Percentiles rank a stretch among this genome's conserved stretches.
Evolutionary conservation across 2,797 vertebrate genomes (phyloP).

Genomic region (Thripadectes ignobilis): DNA sequence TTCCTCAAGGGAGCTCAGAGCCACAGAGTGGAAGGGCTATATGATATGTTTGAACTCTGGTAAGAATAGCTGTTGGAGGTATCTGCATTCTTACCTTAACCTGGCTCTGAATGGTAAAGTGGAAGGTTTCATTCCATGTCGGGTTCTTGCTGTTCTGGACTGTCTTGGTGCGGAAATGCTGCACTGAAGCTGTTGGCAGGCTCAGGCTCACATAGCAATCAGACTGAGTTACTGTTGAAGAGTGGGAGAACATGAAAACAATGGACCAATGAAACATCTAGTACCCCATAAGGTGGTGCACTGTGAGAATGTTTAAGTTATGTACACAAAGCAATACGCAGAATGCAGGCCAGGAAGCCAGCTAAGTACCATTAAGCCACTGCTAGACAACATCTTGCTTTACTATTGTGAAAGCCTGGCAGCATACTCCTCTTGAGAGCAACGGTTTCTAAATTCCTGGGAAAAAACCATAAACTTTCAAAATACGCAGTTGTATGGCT

Average conservation of each 20-base stretch:
- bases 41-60: not conserved
- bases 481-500: not conserved
- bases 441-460: not conserved
- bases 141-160: constrained; percentile 78
- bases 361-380: not conserved
- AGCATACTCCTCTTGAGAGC: not conserved
- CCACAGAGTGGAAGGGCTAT: accelerated
- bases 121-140: constrained; percentile 83
- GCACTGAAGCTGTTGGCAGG: constrained; percentile 81
- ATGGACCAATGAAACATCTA: not conserved
- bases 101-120: constrained; percentile 77
- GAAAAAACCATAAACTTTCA: not conserved
- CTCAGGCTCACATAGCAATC: constrained; percentile 83
- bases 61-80: not conserved
- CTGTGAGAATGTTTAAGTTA: not conserved
- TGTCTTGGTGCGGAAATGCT: constrained; percentile 75
- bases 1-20: not conserved
- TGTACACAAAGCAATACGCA: not conserved
- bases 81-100: constrained; percentile 77
- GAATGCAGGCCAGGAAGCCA: not conserved
- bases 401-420: not conserved
- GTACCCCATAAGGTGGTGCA: not conserved
- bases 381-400: not conserved
- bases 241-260: not conserved
- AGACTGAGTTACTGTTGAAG: constrained; percentile 74